Base-by-base conservation (phyloP, 2,113 vertebrate species). In the Chloebia gouldiae region DNA sequence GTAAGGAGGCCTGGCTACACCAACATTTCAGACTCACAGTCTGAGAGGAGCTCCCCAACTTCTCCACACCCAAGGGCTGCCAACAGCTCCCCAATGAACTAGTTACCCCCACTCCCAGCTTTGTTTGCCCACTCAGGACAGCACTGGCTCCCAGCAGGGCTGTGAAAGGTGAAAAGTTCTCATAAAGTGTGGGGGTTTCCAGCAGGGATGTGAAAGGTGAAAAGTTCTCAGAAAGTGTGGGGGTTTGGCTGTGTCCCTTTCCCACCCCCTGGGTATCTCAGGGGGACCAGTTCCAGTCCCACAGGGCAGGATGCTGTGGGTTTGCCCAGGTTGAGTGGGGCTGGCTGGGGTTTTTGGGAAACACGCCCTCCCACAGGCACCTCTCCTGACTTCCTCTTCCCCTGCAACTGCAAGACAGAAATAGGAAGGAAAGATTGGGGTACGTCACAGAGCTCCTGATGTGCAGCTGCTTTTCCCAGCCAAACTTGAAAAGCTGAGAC, bases 341-440 rank as follows among this genome's bases (percentile, higher is more conserved):
- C 56, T 50, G 63, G 13, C 39, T 56, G 78, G 18, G 68, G 20
- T 90, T 60, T 39, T 16, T 11, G 39, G 37, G 56, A 22, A 87
- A 72, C 25, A 21, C 40, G 1, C 80, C 90, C 91, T 87, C 68
- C 47, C 35, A 30, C 80, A 35, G 27, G 18, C 57, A 30, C 56
- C 4, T 1, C 69, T 59, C 35, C 2, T 2, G 30, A 97, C 96
- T 97, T 97, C 97, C 96, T 95, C 80, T 85, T 88, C 69, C 68
- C 77, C 33, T 50, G 8, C 17, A 6, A 44, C 63, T 22, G 30
- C 17, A 13, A 66, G 60, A 22, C 33, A 80, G 89, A 90, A 81
- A 30, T 45, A 96, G 49, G 87, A 89, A 94, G 88, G 69, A 93
- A 93, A 76, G 83, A 35, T 3, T 68, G 56, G 65, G 54, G 90